A percentile compares a stretch with the other conserved stretches of the same genome.
phyloP scores from a whole-genome alignment of 2,888 invertebrate genomes.

The Shargacucullia verbasci region DNA sequence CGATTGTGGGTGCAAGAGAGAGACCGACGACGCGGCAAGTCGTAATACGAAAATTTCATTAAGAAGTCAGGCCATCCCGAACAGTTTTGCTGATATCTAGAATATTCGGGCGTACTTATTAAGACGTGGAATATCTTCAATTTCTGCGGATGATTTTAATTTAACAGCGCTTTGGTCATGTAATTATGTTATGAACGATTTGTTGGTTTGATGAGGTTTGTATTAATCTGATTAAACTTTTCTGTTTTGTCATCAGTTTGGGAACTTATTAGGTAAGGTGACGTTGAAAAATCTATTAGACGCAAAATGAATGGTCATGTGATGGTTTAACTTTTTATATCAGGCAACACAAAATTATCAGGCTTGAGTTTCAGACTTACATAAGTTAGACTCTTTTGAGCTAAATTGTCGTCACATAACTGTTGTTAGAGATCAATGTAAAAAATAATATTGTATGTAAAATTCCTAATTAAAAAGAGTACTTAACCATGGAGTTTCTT shows the following conservation, averaged over 20 bases:
- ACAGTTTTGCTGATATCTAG: conserved; percentile 84
- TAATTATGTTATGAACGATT: conserved; percentile 46
- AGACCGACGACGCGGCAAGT: conserved; percentile 70
- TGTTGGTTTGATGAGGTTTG: conserved; percentile 31
- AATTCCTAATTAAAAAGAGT: no score
- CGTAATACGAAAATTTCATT: conserved; percentile 89
- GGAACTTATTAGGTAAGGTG: conserved; percentile 19
- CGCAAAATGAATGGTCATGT: conserved; percentile 17
- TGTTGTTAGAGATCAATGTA: no score
- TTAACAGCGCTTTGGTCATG: conserved; percentile 64
- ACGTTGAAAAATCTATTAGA: conserved; percentile 15
- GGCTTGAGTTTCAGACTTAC: no score
- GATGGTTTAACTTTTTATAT: conserved; percentile 1
- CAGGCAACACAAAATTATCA: no score
- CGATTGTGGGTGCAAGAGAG: conserved; percentile 57
- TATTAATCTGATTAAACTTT: conserved; percentile 41
- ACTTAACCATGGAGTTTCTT: no score
- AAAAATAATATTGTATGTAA: no score
- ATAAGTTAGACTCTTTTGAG: no score
- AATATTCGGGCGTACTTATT: conserved; percentile 84
- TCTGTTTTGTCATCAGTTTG: conserved; percentile 39
- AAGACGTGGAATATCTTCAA: conserved; percentile 81
- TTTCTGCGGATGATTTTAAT: conserved; percentile 78
- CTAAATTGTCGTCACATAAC: no score
- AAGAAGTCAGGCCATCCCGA: conserved; percentile 85